Evolutionary conservation across 2,797 vertebrate genomes (phyloP).

Genomic region (Spondyliosoma cantharus): DNA sequence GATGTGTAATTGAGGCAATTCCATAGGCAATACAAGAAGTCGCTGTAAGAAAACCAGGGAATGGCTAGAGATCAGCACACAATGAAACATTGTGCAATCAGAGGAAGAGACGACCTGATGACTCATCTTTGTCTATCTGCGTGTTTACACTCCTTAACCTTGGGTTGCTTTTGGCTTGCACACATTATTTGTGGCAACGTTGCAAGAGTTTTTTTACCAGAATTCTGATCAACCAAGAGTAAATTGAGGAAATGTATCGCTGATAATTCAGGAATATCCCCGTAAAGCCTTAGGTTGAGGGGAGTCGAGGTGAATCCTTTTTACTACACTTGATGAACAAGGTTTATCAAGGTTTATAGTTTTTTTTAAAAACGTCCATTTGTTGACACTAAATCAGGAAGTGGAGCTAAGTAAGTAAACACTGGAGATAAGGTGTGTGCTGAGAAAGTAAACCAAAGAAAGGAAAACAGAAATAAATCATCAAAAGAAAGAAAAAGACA

Average conservation of each 20-base stretch:
- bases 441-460: background rate
- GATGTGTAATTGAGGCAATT: background rate
- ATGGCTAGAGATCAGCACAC: background rate
- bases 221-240: background rate
- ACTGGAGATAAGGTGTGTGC: background rate
- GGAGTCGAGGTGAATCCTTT: background rate
- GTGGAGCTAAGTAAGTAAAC: constrained; percentile 1
- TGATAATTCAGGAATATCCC: background rate
- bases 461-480: too few relatives aligned
- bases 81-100: constrained; percentile 43
- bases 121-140: constrained; percentile 24
- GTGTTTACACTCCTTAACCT: constrained; percentile 7
- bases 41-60: background rate
- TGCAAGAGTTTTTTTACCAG: background rate
- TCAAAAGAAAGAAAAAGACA: too few relatives aligned
- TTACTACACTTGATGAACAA: background rate
- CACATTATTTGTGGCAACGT: background rate
- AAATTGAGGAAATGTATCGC: background rate
- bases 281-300: background rate
- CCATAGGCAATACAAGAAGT: background rate
- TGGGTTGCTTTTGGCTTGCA: background rate
- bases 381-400: constrained; percentile 2
- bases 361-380: background rate
- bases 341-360: background rate
- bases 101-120: constrained; percentile 22